Conservation (phyloP, 2,113 vertebrate species). For the Tiliqua scincoides region DNA sequence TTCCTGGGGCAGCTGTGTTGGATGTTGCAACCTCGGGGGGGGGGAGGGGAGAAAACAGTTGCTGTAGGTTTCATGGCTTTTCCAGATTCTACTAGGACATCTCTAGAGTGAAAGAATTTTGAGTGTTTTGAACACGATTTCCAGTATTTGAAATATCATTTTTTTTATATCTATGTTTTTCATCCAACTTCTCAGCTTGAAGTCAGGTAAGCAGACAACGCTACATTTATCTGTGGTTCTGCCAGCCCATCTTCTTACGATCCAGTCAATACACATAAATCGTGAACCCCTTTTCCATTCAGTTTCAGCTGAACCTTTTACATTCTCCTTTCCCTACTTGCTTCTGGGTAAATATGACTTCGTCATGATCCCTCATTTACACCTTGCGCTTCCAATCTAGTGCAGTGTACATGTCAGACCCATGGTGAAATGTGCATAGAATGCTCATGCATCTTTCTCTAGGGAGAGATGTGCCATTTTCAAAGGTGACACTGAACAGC, state of each 20-base stretch:
- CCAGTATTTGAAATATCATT: neutral
- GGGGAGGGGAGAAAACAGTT: no score
- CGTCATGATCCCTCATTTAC: neutral
- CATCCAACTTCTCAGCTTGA: no score
- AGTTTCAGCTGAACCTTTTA: neutral
- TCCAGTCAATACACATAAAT: neutral
- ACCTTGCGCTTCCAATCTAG: neutral
- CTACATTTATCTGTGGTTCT: neutral
- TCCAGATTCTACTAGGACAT: neutral
- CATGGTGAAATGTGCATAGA: neutral
- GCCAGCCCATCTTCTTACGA: neutral
- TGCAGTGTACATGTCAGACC: neutral
- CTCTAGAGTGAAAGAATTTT: neutral
- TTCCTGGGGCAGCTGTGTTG: neutral
- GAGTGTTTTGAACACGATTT: neutral
- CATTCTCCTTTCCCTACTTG: neutral
- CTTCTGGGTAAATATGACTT: no score
- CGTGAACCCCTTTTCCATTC: neutral
- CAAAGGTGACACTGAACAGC: neutral
- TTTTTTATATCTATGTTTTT: neutral
- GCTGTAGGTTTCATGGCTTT: neutral
- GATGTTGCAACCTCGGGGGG: constrained; percentile 15
- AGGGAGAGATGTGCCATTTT: neutral
- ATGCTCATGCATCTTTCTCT: neutral
- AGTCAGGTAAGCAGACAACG: no score